Evolutionary conservation across 2,113 vertebrate species (phyloP), one percentile per base, ranked within the genome.

Genomic region (Callorhinus ursinus): DNA sequence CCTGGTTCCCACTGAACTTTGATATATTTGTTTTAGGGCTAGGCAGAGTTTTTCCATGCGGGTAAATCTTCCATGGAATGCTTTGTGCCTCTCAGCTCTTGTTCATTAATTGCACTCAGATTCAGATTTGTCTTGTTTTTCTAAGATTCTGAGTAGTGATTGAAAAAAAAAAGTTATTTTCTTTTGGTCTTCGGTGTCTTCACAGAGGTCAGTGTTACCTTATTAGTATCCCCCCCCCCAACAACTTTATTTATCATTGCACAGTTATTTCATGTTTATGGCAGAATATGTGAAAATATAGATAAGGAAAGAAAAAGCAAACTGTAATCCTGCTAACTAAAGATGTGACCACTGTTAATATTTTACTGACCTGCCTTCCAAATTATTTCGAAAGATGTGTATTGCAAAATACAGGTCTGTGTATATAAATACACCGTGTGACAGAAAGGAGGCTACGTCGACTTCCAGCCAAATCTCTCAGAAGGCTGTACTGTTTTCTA

Each of bases 121-220:
- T 91, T 97, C 63, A 97, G 97, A 69, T 69, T 83, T 88, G 86
- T 96, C 83, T 88, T 83, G n/a, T 57, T 88, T 63, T 85, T 92
- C 82, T 83, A 74, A 87, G 97, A 67, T 51, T 95, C 96, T 83
- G 88, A 98, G 92, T 63, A 80, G 88, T 77, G 93, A 96, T 82
- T 96, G 93, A 16, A 21, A 22, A 46, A 63, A 63, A 33, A 74
- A 18, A 46, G 22, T 1, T 22, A 3, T 39, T 93, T 90, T 97
- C 21, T 79, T 67, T 51, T 42, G 36, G 82, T 31, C 55, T 93
- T 80, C 33, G 26, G 16, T 67, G 12, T 82, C 46, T 39, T 85
- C 79, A 21, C 4, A 69, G 31, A 81, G 39, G 16, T 55, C 28
- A 8, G 10, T n/a, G 21, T 51, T 61, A 46, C 61, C 39, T 61